Percentiles rank a stretch among this genome's conserved stretches.
Conservation (phyloP, 2,113 vertebrate species). For the Syrrhaptes paradoxus region DNA sequence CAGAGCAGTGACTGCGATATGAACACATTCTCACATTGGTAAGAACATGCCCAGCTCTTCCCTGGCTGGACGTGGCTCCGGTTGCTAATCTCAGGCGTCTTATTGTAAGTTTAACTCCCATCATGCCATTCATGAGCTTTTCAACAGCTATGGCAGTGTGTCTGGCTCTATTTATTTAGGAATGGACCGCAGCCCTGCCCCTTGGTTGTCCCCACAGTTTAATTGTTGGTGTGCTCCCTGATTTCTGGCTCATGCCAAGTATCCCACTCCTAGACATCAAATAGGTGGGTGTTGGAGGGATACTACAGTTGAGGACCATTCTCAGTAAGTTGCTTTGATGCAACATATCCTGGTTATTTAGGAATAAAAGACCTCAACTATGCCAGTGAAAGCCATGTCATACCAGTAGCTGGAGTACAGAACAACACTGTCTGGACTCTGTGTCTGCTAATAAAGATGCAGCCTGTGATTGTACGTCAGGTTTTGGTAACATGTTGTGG, state of each 20-base stretch:
- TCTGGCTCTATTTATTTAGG: background rate
- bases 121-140: background rate
- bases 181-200: background rate
- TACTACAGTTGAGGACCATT: background rate
- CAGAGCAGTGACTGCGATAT: background rate
- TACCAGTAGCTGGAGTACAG: background rate
- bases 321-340: background rate
- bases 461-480: background rate
- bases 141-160: background rate
- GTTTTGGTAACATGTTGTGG: background rate
- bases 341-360: background rate
- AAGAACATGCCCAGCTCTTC: background rate
- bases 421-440: background rate
- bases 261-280: background rate
- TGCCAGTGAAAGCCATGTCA: background rate
- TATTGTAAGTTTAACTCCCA: background rate
- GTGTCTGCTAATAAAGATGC: background rate
- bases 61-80: background rate
- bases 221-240: background rate
- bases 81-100: background rate
- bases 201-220: background rate
- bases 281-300: background rate
- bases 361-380: background rate
- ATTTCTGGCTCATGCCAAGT: background rate
- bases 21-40: background rate